These are phyloP conservation scores for Silurus lanzhouensis DNA, from an alignment of 2,797 vertebrate species.

Conservation along the genomic window DNA sequence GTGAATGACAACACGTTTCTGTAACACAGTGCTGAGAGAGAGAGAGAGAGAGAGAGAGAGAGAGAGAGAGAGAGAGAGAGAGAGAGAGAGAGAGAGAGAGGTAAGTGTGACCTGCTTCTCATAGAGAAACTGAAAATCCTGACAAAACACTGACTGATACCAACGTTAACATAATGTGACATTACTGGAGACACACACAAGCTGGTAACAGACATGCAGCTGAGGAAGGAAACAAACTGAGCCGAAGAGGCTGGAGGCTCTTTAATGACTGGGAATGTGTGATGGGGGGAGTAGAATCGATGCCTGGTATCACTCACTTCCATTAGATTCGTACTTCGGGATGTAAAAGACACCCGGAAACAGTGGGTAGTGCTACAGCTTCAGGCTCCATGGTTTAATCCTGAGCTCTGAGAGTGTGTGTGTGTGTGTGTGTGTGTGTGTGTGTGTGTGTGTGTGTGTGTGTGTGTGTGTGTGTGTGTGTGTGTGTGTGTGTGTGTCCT, in stretches of 20 bases:
- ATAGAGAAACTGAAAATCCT: too few relatives aligned
- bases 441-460: background rate
- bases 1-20: background rate
- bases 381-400: background rate
- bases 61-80: background rate
- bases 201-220: background rate
- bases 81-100: too few relatives aligned
- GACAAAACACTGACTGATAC: background rate
- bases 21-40: conserved; percentile 12
- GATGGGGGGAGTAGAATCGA: background rate
- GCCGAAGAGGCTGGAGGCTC: background rate
- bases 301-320: background rate
- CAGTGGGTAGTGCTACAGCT: background rate
- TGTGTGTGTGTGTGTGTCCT: background rate
- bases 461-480: background rate
- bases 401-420: background rate
- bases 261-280: background rate
- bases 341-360: background rate
- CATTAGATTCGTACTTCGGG: background rate
- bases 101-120: background rate
- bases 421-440: background rate
- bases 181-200: background rate
- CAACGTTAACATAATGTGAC: background rate
- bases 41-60: background rate
- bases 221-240: background rate